Evolutionary conservation across 2,888 invertebrate species (phyloP), one percentile per base, ranked within the genome.

Genomic region (Synergus umbraculus): DNA sequence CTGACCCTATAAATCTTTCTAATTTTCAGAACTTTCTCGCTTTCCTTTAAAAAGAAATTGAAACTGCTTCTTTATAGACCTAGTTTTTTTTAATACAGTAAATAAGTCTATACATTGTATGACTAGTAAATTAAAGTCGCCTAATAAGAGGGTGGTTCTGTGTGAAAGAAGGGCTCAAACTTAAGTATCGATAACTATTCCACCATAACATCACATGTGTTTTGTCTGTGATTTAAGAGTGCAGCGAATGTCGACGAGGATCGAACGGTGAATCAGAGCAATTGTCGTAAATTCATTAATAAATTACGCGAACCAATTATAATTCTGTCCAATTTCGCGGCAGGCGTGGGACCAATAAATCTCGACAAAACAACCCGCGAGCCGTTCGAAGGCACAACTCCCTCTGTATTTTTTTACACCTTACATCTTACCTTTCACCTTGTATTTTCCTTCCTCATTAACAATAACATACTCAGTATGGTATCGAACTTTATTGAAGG

Each of bases 271-370:
- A 73, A 73, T 49, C 54, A 73, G 49, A 73, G 37, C 49, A 73
- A 54, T 22, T n/a, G 29, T 87, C 87, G 84, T 88, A 88, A 88
- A 88, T 88, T 88, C 86, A 87, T 88, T 88, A 87, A 88, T 88
- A 88, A 88, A 88, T 88, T 87, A 87, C 86, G 79, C 81, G 81
- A 87, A 84, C 87, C 88, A 88, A 88, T 88, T 88, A 88, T 86
- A 88, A 88, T 88, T 88, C 87, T 86, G 87, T 87, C 87, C 83
- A 86, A 87, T 88, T 88, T 82, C 83, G 69, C 79, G 81, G 83
- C 87, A 85, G 86, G 82, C 85, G 83, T 82, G 86, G 81, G 79
- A 80, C 84, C 84, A 82, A 87, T 88, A 87, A 88, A 88, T 87
- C 86, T 86, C 83, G 41, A 79, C 73, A 84, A 86, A 87, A 85